Evolutionary conservation across 1,140 invertebrate species (phyloP), one percentile per base, ranked within the genome.

Genomic region (Drosophila pseudoananassae): DNA sequence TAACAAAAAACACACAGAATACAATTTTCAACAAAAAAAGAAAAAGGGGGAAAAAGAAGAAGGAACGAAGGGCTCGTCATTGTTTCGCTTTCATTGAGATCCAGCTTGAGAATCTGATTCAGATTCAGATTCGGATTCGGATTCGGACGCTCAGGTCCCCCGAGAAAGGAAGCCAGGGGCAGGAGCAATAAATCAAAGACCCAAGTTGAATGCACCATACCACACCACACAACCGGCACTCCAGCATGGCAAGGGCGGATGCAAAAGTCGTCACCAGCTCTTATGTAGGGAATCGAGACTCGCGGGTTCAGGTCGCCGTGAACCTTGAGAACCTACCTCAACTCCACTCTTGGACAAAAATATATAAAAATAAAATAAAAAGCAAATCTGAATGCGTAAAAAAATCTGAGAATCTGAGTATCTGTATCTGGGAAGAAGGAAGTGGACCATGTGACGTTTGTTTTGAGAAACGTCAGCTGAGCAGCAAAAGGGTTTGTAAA

Each of bases 171-270:
- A 71, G 73, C 45, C 66, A 59, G 36, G 27, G 55, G 58, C 64
- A 63, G 60, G 69, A 84, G 69, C 81, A 85, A 82, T 82, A 90
- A 90, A 90, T 90, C 87, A 90, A 90, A 90, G 78, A 72, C 58
- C 74, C 82, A 88, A 88, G 87, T 87, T 90, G 87, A 90, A 90
- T 85, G 87, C 81, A 85, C 84, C 79, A 20, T 20, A 20, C 20
- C 0, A 20, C 3, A 20, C 20, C 0, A 20, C 3, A 61, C 17
- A 54, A 27, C 60, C 23, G 58, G 54, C 33, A 51, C 63, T 58
- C 56, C 49, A 5, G 33, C 33, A 36, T 36, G 70, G 52, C 29
- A 74, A 53, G 56, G 70, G 71, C 82, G 82, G 82, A 87, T 87
- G 82, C 82, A 87, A 88, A 83, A 87, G 82, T 87, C 82, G 82